Percentiles rank a stretch among this genome's conserved stretches.
These are phyloP conservation scores for Pyrocephalus nanus DNA, from an alignment of 2,797 vertebrate species.

Conservation along the genomic window DNA sequence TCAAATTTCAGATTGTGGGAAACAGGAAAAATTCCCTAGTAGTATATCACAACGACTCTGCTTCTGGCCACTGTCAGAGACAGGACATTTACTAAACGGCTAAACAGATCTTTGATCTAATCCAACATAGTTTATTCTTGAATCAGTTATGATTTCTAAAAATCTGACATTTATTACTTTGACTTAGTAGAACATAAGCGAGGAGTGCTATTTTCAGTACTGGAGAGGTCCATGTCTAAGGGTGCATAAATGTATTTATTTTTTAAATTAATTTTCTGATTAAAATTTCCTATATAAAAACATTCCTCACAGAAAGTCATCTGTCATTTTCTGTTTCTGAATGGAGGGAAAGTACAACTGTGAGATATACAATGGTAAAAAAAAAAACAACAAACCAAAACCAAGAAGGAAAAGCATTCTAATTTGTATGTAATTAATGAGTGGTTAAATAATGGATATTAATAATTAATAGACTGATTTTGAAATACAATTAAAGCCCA, in stretches of 20 bases:
- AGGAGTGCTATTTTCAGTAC: background rate
- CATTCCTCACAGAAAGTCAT: background rate
- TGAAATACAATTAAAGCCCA: background rate
- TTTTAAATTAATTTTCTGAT: background rate
- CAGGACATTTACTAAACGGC: background rate
- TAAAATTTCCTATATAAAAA: background rate
- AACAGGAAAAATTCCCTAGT: background rate
- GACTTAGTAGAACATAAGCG: background rate
- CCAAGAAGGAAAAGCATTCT: background rate
- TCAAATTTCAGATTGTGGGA: background rate
- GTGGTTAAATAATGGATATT: background rate
- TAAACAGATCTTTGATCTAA: background rate
- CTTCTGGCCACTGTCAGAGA: background rate
- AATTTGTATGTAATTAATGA: background rate
- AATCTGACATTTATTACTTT: background rate
- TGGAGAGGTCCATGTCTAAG: background rate
- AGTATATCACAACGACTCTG: background rate
- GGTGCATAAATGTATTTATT: background rate
- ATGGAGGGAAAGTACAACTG: background rate
- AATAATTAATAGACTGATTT: background rate
- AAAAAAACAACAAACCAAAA: background rate
- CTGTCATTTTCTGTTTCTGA: background rate
- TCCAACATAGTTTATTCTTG: background rate
- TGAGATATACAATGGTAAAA: background rate
- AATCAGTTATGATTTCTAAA: background rate